A percentile compares a stretch with the other conserved stretches of the same genome.
Evolutionary conservation across 2,113 vertebrate genomes (phyloP).

Genomic region (Andinoacara biseriatus): DNA sequence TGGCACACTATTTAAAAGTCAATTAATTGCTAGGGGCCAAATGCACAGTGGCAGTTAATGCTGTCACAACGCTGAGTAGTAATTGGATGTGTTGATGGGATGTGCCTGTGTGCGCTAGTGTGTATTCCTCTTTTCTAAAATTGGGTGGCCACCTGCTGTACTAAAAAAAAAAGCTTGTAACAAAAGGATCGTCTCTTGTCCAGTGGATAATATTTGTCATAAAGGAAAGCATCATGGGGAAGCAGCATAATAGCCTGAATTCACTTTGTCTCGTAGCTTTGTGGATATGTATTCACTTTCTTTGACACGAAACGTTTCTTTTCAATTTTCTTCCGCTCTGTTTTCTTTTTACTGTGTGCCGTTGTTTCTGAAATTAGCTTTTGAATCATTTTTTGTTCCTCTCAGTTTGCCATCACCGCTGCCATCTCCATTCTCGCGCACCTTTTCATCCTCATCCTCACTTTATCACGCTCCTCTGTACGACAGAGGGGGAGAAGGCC

Average conservation of each 20-base stretch:
- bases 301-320: slow-evolving; percentile 9
- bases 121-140: slow-evolving; percentile 31
- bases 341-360: slow-evolving; percentile 1
- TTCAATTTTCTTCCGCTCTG: background rate
- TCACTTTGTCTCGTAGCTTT: slow-evolving; percentile 3
- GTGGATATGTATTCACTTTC: background rate
- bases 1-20: slow-evolving; percentile 75
- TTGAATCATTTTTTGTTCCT: slow-evolving; percentile 36
- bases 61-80: slow-evolving; percentile 68
- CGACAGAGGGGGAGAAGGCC: slow-evolving; percentile 22
- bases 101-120: slow-evolving; percentile 21
- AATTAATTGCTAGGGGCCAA: slow-evolving; percentile 73
- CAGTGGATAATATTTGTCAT: background rate
- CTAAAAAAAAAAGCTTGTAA: slow-evolving; percentile 1
- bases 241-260: background rate
- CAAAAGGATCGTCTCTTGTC: background rate
- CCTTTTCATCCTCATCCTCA: slow-evolving; percentile 44
- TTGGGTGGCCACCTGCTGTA: slow-evolving; percentile 32
- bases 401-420: slow-evolving; percentile 33
- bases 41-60: slow-evolving; percentile 70
- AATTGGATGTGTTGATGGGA: slow-evolving; percentile 64
- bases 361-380: slow-evolving; percentile 23
- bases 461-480: slow-evolving; percentile 37
- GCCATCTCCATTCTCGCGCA: slow-evolving; percentile 29
- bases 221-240: slow-evolving; percentile 11